These are phyloP conservation scores for Tor tambroides DNA, from an alignment of 2,113 vertebrate species.

Conservation along the genomic window DNA sequence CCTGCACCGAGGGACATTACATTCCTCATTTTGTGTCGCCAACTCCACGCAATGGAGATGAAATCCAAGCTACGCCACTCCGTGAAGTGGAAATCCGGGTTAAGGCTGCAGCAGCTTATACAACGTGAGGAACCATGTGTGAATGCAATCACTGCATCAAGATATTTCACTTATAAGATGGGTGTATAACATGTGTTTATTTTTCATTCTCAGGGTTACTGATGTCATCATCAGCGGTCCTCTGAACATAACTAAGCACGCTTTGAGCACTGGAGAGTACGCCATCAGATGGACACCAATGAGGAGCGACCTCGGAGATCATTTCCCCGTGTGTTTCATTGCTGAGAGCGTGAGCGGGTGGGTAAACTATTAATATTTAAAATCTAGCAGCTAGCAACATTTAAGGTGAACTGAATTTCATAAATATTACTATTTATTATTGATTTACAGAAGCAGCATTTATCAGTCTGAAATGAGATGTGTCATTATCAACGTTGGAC, in stretches of 20 bases:
- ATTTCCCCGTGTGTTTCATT: conserved; percentile 57
- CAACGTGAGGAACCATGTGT: conserved; percentile 55
- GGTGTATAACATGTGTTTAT: not conserved
- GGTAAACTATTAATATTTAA: not conserved
- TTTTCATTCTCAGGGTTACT: conserved; percentile 44
- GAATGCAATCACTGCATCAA: not conserved
- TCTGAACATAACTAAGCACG: conserved; percentile 49
- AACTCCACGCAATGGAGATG: conserved; percentile 62
- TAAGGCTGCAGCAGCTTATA: conserved; percentile 56
- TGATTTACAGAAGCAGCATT: conserved; percentile 4
- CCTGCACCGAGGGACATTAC: conserved; percentile 67
- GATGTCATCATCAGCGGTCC: conserved; percentile 64
- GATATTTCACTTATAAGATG: not conserved
- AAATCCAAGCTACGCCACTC: conserved; percentile 56
- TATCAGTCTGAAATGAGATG: conserved; percentile 61
- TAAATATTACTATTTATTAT: not conserved
- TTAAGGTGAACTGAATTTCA: not conserved
- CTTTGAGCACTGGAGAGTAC: conserved; percentile 16
- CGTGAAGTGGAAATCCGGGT: conserved; percentile 67
- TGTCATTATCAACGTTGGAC: conserved; percentile 42
- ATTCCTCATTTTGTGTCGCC: conserved; percentile 64
- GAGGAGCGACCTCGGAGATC: conserved; percentile 44
- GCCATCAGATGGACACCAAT: conserved; percentile 64
- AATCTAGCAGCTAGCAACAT: not conserved
- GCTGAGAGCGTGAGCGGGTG: conserved; percentile 48